Conservation (phyloP, 2,797 vertebrate species). For the Pantherophis alleghaniensis region DNA sequence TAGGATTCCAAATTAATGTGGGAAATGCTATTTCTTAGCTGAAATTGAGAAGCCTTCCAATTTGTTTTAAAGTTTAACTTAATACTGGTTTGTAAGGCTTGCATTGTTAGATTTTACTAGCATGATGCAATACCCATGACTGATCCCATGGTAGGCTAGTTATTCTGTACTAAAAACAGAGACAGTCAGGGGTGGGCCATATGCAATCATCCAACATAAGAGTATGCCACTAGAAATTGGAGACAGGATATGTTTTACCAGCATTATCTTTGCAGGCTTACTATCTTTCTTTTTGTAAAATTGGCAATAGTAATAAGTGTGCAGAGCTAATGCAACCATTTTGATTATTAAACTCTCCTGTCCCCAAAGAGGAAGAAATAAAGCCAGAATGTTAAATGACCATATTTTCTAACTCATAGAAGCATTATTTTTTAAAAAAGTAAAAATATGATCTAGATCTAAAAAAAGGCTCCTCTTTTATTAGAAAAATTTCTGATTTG, state of each 20-base stretch:
- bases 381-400: neutral
- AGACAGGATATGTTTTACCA: neutral
- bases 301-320: neutral
- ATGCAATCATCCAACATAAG: neutral
- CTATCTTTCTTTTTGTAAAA: neutral
- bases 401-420: neutral
- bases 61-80: neutral
- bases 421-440: neutral
- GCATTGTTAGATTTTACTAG: neutral
- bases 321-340: neutral
- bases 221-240: neutral
- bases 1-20: neutral
- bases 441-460: neutral
- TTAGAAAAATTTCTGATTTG: neutral
- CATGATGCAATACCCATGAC: slow-evolving; percentile 1
- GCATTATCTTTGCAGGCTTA: neutral
- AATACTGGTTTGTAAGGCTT: neutral
- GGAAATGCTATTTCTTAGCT: neutral
- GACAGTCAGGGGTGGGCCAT: neutral
- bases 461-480: neutral
- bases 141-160: neutral
- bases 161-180: neutral
- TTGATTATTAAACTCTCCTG: neutral
- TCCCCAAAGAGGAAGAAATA: neutral
- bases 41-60: neutral